Evolutionary conservation across 2,113 vertebrate species (phyloP), one percentile per base, ranked within the genome.

Genomic region (Rhipidura dahli): DNA sequence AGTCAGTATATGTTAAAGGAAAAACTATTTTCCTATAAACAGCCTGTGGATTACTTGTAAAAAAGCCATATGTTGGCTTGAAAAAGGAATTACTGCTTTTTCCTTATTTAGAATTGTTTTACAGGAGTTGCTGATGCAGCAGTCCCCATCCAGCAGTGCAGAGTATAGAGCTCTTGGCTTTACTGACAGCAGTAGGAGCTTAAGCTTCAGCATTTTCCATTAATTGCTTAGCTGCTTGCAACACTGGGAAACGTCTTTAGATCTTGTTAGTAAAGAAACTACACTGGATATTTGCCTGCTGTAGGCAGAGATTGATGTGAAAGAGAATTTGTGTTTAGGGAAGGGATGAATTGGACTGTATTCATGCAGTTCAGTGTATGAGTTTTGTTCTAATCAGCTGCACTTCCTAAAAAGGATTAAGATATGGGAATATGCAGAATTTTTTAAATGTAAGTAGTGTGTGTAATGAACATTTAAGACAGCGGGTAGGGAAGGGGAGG

Each of bases 91-190:
- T 68, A 45, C 70, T 94, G 10, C 57, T 82, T 78, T 86, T 61
- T 60, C 94, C 87, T 94, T 95, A 76, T 94, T 87, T 96, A 91
- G 93, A 89, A 35, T 76, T 76, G 87, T 47, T 87, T 53, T 6
- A 11, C 59, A 72, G 63, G 49, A 91, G 80, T 30, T 82, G 70
- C 84, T 91, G 85, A 39, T 64, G 75, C 82, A 92, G 92, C 95
- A 85, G 7, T 75, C 31, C 37, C 44, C 54, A 44, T 72, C 51
- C 59, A 26, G 7, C 0, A 0, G 53, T 44, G 45, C 23, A 12
- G 82, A 35, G 72, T 11, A 65, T 83, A 49, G 90, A 93, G 79
- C 75, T 92, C 75, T 84, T 90, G 87, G 66, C 59, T 96, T 44
- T 31, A 3, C 80, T 92, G 54, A 12, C 70, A 73, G 83, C 89